phyloP scores from a whole-genome alignment of 1,140 invertebrate species.

The Zaprionus lachaisei region DNA sequence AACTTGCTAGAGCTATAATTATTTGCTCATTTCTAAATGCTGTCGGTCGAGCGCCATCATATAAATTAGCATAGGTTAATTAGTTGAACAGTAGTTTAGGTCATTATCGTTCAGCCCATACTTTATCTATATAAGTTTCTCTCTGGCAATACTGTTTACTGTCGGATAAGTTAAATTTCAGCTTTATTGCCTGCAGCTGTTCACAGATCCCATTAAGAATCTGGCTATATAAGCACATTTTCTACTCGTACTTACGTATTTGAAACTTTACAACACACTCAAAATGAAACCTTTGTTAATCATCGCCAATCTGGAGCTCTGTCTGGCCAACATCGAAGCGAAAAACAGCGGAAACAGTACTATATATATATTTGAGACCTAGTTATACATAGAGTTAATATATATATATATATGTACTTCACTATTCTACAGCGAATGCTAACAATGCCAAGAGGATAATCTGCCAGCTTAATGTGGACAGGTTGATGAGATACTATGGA shows the following conservation, averaged over 20 bases:
- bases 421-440: neutral
- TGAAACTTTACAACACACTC: neutral
- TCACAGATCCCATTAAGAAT: neutral
- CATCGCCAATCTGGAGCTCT: neutral
- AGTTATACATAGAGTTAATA: too few relatives aligned
- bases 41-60: neutral
- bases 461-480: neutral
- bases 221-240: neutral
- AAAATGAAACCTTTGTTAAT: neutral
- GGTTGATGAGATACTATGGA: conserved; percentile 1
- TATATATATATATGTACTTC: too few relatives aligned
- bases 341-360: too few relatives aligned
- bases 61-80: neutral
- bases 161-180: neutral
- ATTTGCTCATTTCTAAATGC: neutral
- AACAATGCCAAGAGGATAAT: neutral
- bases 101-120: neutral
- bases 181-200: neutral
- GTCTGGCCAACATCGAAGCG: neutral
- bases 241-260: neutral
- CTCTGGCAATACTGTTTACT: neutral
- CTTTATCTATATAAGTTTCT: neutral
- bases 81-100: neutral
- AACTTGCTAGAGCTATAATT: neutral
- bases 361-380: too few relatives aligned